These are phyloP conservation scores for Acestrorhynchus altus DNA, from an alignment of 2,797 vertebrate genomes.

Conservation along the genomic window DNA sequence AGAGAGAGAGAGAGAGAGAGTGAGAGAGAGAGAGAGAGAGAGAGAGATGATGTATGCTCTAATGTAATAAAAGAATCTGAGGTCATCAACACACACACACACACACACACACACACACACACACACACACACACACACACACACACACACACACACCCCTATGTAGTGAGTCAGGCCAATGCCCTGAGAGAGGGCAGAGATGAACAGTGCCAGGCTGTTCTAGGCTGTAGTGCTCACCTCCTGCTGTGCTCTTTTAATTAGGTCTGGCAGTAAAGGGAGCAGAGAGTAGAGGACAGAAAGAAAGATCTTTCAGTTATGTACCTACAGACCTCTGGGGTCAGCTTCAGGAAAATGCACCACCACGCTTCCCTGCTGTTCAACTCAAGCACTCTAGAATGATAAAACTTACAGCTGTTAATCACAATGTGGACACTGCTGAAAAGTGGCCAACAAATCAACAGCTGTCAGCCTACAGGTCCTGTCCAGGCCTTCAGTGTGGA, in stretches of 20 bases:
- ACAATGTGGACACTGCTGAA: neutral
- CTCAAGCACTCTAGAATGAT: neutral
- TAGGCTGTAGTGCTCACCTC: conserved; percentile 12
- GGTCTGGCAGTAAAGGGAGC: neutral
- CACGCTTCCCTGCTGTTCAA: neutral
- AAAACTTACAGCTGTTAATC: neutral
- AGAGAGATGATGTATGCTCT: conserved; percentile 14
- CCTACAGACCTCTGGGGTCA: conserved; percentile 2
- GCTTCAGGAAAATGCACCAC: neutral
- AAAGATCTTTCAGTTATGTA: neutral
- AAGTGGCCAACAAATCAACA: too few species aligned
- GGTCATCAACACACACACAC: conserved; percentile 28
- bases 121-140: conserved; percentile 2
- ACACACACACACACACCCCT: neutral
- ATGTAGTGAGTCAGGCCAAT: neutral
- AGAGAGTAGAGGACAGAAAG: neutral
- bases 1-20: conserved; percentile 47
- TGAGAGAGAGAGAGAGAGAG: conserved; percentile 5
- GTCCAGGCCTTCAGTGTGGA: too few species aligned
- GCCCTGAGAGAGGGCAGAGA: conserved; percentile 13
- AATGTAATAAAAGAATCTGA: neutral
- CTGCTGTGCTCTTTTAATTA: conserved; percentile 27
- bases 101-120: conserved; percentile 17
- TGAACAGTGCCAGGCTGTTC: conserved; percentile 14
- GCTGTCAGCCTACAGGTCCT: too few species aligned